Base-by-base conservation (phyloP, 1,140 invertebrate genomes). In the Oppia nitens region DNA sequence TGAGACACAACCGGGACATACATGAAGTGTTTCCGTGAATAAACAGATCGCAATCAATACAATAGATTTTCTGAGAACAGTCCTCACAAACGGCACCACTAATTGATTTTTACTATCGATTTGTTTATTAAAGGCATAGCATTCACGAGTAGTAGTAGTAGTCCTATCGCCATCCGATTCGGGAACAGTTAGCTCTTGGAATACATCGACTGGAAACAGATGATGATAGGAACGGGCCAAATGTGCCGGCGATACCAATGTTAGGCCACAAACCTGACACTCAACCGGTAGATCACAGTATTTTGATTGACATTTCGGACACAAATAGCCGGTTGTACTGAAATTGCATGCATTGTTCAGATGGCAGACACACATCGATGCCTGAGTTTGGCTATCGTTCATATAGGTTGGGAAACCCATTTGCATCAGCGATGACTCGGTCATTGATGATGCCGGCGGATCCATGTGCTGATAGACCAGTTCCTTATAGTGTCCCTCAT, bases 221-320 rank as follows among this genome's bases (percentile, higher is more conserved):
- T 97, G 92, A 72, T 96, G 93, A 73, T 96, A 97, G 0, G 91
- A 95, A 60, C 93, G 78, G 9, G 94, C 93, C 45, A 98, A 77
- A 76, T 98, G 94, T 17, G 93, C 91, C 11, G 94, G 91, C 4
- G 93, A 96, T 2, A 97, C 93, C n/a, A 98, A 74, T 2, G 91
- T 97, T 26, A 98, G 75, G 12, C 75, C 89, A 75, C 95, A 98
- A 17, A 85, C 83, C 68, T 84, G 80, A 71, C 95, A 98, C 74
- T 98, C 94, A 1, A 92, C 87, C 0, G 95, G 95, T 62, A 98
- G 77, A 71, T 97, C 90, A 74, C 94, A 98, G 72, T 97, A 96
- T 75, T 96, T 95, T 71, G 87, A 89, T 60, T 83, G 81, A 74
- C 94, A 98, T 69, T 96, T 91, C 24, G 91, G 92, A 72, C 93